Evolutionary conservation across 2,113 vertebrate species (phyloP).

Genomic region (Andinoacara biseriatus): DNA sequence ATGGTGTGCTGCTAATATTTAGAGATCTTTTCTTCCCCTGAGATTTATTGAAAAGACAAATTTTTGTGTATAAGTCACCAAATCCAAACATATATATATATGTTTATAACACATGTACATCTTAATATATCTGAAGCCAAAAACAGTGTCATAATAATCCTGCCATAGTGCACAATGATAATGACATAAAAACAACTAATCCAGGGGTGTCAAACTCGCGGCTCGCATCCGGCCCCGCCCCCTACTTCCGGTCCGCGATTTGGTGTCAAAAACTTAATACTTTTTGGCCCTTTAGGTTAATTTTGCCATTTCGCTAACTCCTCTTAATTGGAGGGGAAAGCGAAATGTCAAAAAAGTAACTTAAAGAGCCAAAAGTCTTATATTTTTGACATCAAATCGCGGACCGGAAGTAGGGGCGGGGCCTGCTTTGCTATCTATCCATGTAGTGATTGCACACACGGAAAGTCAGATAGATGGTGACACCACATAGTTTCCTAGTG

Average conservation of each 20-base stretch:
- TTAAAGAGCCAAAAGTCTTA: too few species aligned
- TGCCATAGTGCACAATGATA: neutral
- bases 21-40: accelerated
- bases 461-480: neutral
- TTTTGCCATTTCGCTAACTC: too few species aligned
- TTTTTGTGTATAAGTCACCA: neutral
- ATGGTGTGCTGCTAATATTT: neutral
- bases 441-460: neutral
- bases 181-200: neutral
- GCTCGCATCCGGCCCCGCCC: too few species aligned
- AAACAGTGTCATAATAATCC: neutral
- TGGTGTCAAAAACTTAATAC: too few species aligned
- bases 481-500: neutral
- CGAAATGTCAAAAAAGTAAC: too few species aligned
- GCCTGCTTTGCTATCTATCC: too few species aligned
- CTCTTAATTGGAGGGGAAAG: too few species aligned
- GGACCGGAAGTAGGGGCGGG: too few species aligned
- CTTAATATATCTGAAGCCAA: neutral
- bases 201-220: too few species aligned
- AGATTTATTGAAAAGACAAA: neutral
- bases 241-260: too few species aligned
- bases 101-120: neutral
- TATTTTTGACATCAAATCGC: too few species aligned
- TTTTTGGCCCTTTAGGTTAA: too few species aligned
- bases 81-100: neutral